phyloP scores from a whole-genome alignment of 2,797 vertebrate genomes.

The Propithecus deckenii region DNA sequence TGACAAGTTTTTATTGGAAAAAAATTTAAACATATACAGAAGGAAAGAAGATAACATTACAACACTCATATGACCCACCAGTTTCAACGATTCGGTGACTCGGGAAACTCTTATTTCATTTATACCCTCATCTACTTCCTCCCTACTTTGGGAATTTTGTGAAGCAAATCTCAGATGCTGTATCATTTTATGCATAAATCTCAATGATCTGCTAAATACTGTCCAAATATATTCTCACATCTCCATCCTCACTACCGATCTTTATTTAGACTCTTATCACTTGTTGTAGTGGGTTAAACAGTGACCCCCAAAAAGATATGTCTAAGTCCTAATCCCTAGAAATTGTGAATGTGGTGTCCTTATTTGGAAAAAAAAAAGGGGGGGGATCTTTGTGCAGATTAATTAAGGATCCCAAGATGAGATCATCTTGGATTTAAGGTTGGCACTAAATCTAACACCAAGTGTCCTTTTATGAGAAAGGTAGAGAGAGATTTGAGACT shows the following conservation, averaged over 20 bases:
- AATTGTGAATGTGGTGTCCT: background rate
- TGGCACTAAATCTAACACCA: background rate
- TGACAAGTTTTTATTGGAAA: background rate
- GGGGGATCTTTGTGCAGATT: background rate
- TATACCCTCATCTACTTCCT: background rate
- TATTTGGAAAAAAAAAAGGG: background rate
- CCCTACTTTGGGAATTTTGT: background rate
- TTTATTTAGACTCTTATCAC: background rate
- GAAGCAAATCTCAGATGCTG: background rate
- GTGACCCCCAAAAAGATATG: background rate
- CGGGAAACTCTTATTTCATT: background rate
- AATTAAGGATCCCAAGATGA: background rate
- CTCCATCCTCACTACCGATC: background rate
- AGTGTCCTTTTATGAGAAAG: background rate
- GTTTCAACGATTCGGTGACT: background rate
- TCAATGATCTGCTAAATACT: background rate
- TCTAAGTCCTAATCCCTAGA: background rate
- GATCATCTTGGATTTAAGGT: background rate
- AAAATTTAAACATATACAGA: background rate
- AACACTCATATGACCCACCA: background rate
- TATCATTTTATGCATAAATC: background rate
- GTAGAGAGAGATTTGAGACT: background rate
- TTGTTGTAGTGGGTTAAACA: background rate
- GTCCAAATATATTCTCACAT: background rate
- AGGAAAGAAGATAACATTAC: background rate